Evolutionary conservation across 1,140 invertebrate genomes (phyloP), one percentile per base, ranked within the genome.

Genomic region (Pomacea maculata): DNA sequence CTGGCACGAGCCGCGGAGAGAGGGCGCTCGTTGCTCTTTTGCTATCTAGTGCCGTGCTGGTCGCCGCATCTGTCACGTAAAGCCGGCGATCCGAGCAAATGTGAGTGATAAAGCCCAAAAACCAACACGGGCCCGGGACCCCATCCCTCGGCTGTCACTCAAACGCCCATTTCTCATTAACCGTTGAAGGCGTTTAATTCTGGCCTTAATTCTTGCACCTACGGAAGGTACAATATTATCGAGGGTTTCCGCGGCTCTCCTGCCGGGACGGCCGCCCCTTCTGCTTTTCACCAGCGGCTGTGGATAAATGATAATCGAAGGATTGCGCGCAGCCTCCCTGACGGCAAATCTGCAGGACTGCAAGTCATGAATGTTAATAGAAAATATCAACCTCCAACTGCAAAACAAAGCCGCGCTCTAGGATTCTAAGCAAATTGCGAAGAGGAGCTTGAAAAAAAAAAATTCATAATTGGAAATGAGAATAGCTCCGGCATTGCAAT

Each of bases 131-230:
- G 67, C 78, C 70, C 78, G 72, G 61, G 70, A 64, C 80, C 67
- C 17, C 76, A 74, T 25, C 76, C 74, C 63, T 54, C 68, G 17
- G 54, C 78, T 85, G 84, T 83, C 84, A 85, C 68, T 85, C 84
- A 82, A 67, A 57, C 61, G 45, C 52, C 61, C 73, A 79, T 82
- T 85, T 85, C 84, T 85, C 84, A 85, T 85, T 85, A 85, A 78
- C 82, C 76, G 80, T 77, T 76, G 57, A 71, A 77, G 75, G 78
- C 79, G 72, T 78, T 80, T 83, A 83, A 83, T 83, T 76, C 82
- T 67, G 34, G 63, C 64, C 73, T 45, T 80, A 78, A 80, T 80
- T 80, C 78, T 63, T 76, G 75, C 78, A 83, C 68, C 79, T 80
- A 79, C 75, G 68, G 65, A 65, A 74, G 79, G 75, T 80, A 80